These are phyloP conservation scores for Bicyclus anynana DNA, from an alignment of 1,140 invertebrate genomes.

Conservation along the genomic window DNA sequence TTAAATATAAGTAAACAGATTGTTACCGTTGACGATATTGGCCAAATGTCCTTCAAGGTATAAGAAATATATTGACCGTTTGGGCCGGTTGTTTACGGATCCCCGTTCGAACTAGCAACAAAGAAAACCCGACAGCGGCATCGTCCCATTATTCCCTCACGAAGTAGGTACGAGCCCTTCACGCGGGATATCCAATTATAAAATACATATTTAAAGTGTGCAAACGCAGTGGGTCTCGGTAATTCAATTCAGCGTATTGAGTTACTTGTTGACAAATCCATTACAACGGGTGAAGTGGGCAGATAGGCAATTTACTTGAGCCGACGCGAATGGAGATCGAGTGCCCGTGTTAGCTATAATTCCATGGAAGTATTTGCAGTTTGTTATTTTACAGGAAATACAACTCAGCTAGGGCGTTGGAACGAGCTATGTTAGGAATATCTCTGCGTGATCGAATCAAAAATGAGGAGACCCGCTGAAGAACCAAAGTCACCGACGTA, in stretches of 20 bases:
- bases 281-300: conserved; percentile 33
- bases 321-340: conserved; percentile 14
- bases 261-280: conserved; percentile 44
- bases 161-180: conserved; percentile 17
- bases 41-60: too few species aligned
- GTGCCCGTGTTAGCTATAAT: neutral
- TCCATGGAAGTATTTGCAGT: neutral
- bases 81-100: neutral
- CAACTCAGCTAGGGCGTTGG: too few species aligned
- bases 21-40: too few species aligned
- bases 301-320: conserved; percentile 29
- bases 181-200: conserved; percentile 40
- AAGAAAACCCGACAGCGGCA: conserved; percentile 14
- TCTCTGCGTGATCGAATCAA: too few species aligned
- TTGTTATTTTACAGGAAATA: neutral
- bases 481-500: too few species aligned
- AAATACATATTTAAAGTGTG: conserved; percentile 42
- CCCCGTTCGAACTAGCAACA: conserved; percentile 6
- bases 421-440: too few species aligned
- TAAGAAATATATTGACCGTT: neutral
- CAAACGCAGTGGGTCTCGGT: conserved; percentile 29
- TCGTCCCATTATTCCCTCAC: conserved; percentile 19
- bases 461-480: too few species aligned
- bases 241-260: conserved; percentile 37
- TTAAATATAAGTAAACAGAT: too few species aligned